A percentile compares a stretch with the other conserved stretches of the same genome.
These are phyloP conservation scores for Erebia ligea DNA, from an alignment of 2,888 invertebrate species.

Conservation along the genomic window DNA sequence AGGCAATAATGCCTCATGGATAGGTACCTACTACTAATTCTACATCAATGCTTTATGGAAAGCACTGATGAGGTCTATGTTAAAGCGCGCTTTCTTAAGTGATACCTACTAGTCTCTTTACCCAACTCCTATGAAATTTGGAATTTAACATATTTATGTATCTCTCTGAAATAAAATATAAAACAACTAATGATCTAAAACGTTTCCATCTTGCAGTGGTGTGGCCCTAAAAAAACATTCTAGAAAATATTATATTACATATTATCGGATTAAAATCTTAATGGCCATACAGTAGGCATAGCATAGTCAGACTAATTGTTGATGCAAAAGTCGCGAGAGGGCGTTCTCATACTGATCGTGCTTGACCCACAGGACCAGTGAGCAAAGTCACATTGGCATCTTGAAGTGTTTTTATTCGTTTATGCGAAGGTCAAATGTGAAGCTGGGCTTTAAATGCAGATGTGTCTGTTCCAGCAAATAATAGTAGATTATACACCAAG, in stretches of 20 bases:
- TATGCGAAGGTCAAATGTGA: conserved; percentile 41
- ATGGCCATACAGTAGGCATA: conserved; percentile 12
- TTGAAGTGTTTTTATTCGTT: conserved; percentile 42
- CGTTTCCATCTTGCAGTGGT: conserved; percentile 10
- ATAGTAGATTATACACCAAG: no score
- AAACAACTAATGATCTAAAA: background rate
- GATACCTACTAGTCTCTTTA: no score
- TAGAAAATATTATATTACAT: no score
- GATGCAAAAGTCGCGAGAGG: no score
- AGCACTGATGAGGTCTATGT: no score
- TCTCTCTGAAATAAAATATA: background rate
- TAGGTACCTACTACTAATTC: no score
- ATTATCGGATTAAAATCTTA: conserved; percentile 4
- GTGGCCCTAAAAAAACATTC: conserved; percentile 8
- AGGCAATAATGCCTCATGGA: no score
- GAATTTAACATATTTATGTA: background rate
- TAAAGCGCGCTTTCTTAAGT: no score
- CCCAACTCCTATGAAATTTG: background rate
- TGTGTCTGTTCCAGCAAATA: conserved; percentile 7
- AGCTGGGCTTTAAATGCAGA: conserved; percentile 23
- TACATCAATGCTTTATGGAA: no score
- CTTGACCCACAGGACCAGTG: conserved; percentile 25
- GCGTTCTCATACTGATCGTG: no score
- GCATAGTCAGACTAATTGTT: no score
- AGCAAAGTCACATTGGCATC: conserved; percentile 42